Percentiles rank a stretch among this genome's conserved stretches.
Evolutionary conservation across 2,797 vertebrate genomes (phyloP).

Genomic region (Cryptoprocta ferox): DNA sequence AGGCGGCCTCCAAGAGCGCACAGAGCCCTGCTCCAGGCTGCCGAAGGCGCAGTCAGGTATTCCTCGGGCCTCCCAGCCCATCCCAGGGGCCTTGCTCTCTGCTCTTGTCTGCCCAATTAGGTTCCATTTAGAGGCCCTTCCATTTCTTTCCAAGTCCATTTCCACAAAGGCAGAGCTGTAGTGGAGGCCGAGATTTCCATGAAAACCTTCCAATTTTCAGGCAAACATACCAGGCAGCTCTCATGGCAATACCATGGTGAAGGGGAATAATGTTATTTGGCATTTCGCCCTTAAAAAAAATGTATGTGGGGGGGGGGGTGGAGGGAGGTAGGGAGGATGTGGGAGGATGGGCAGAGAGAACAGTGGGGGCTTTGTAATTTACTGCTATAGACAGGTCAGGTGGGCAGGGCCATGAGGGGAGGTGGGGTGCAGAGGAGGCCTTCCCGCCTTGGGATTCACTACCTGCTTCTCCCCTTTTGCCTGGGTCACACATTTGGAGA

Average conservation of each 20-base stretch:
- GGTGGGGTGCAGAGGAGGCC: slow-evolving; percentile 68
- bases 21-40: neutral
- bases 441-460: slow-evolving; percentile 62
- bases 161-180: slow-evolving; percentile 82
- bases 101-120: slow-evolving; percentile 51
- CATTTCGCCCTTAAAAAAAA: slow-evolving; percentile 80
- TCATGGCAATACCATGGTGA: slow-evolving; percentile 90
- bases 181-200: slow-evolving; percentile 83
- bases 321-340: neutral
- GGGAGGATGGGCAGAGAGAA: slow-evolving; percentile 76
- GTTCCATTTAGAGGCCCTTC: slow-evolving; percentile 63
- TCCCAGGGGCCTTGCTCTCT: neutral
- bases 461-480: slow-evolving; percentile 70
- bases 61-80: neutral
- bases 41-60: neutral
- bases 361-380: slow-evolving; percentile 91
- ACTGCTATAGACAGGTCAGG: slow-evolving; percentile 79
- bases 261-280: slow-evolving; percentile 89
- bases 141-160: slow-evolving; percentile 69
- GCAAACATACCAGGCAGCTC: slow-evolving; percentile 89
- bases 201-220: slow-evolving; percentile 84
- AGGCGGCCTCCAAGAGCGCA: fast-evolving
- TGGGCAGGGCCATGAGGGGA: slow-evolving; percentile 43
- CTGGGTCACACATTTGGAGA: slow-evolving; percentile 82
- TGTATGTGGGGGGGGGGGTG: neutral